Evolutionary conservation across 2,888 invertebrate species (phyloP).

Genomic region (Pseudococcus longispinus): DNA sequence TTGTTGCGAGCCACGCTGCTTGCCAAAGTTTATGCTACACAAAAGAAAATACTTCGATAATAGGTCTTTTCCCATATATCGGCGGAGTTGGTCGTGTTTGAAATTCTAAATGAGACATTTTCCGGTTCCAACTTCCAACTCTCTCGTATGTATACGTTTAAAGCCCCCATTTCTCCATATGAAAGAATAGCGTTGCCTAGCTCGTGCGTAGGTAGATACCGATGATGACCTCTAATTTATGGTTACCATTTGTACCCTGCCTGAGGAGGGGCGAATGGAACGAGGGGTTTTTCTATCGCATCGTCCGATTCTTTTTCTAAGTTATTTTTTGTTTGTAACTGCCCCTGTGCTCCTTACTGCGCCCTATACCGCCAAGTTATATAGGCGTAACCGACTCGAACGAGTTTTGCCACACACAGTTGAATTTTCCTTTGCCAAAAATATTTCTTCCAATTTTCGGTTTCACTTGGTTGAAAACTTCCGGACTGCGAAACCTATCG

Average conservation of each 20-base stretch:
- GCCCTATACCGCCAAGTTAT: background rate
- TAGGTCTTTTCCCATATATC: slow-evolving; percentile 28
- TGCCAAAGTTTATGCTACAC: background rate
- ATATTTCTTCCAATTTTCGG: slow-evolving; percentile 8
- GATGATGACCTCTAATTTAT: slow-evolving; percentile 34
- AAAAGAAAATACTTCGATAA: background rate
- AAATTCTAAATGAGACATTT: slow-evolving; percentile 26
- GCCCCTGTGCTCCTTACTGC: background rate
- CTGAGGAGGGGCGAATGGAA: no score
- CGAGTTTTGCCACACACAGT: background rate
- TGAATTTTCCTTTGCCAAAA: slow-evolving; percentile 2
- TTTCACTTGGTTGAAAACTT: slow-evolving; percentile 9
- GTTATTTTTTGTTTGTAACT: background rate
- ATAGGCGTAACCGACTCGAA: background rate
- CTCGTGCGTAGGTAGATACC: background rate
- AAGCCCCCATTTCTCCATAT: background rate
- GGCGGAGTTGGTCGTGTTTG: background rate
- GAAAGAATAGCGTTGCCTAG: background rate
- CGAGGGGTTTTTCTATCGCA: background rate
- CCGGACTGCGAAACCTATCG: background rate
- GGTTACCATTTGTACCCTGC: background rate
- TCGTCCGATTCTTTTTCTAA: background rate
- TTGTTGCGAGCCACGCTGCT: background rate
- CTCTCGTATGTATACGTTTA: background rate
- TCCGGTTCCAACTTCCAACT: background rate